These are phyloP conservation scores for Lasiurus cinereus DNA, from an alignment of 2,113 vertebrate species.

Conservation along the genomic window DNA sequence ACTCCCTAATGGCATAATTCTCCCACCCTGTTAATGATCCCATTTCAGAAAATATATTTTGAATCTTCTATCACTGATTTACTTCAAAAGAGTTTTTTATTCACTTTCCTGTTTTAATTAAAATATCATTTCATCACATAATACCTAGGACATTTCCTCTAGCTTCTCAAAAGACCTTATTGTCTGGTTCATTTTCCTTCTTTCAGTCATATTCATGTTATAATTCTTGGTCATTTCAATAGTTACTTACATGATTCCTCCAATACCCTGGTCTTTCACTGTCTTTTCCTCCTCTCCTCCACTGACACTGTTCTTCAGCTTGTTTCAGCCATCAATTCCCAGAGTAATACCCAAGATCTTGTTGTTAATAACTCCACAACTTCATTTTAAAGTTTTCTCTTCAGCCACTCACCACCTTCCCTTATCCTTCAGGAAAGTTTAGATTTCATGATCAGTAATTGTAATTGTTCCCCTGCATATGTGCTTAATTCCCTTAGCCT, in stretches of 20 bases:
- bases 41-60: slow-evolving; percentile 59
- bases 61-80: not conserved
- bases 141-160: not conserved
- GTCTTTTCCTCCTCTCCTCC: not conserved
- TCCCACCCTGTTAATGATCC: not conserved
- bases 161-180: slow-evolving; percentile 13
- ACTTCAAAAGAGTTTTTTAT: not conserved
- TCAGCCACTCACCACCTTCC: not conserved
- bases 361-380: not conserved
- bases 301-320: not conserved
- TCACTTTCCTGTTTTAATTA: not conserved
- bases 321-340: not conserved
- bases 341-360: not conserved
- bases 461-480: not conserved
- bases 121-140: not conserved
- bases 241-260: not conserved
- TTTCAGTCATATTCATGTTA: not conserved
- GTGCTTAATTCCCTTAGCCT: not conserved
- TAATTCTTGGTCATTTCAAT: not conserved
- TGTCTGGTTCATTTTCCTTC: not conserved
- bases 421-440: not conserved
- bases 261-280: not conserved
- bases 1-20: not conserved
- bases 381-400: not conserved
- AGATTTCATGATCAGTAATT: not conserved